A percentile compares a stretch with the other conserved stretches of the same genome.
phyloP scores from a whole-genome alignment of 2,113 vertebrate genomes.

The Triplophysa dalaica region DNA sequence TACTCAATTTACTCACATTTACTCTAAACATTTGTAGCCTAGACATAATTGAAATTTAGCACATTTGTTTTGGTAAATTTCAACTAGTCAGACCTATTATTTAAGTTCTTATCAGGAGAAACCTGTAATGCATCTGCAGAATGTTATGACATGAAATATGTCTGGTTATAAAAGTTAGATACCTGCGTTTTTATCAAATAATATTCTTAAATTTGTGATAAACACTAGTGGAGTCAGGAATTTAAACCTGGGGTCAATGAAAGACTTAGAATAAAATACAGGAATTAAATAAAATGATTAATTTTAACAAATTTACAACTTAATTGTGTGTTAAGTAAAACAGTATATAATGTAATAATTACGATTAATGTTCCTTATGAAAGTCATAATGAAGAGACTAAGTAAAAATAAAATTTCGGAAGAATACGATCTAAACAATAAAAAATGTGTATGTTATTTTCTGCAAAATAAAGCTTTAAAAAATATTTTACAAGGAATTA shows the following conservation, averaged over 20 bases:
- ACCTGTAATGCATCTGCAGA: background rate
- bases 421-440: no score
- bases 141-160: background rate
- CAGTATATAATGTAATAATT: background rate
- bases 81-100: background rate
- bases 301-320: background rate
- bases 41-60: no score
- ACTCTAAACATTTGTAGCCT: no score
- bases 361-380: background rate
- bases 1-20: no score
- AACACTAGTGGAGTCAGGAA: no score
- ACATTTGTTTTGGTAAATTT: background rate
- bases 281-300: background rate
- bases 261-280: background rate
- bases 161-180: background rate
- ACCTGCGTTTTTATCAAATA: background rate
- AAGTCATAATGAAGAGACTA: no score
- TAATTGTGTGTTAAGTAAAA: background rate
- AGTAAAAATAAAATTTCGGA: no score
- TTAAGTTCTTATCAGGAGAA: background rate
- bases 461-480: no score
- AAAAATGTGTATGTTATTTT: no score
- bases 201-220: background rate
- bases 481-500: no score
- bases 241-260: no score